phyloP scores from a whole-genome alignment of 35 echinoderm and acorn worm species.

The Heliocidaris tuberculata region DNA sequence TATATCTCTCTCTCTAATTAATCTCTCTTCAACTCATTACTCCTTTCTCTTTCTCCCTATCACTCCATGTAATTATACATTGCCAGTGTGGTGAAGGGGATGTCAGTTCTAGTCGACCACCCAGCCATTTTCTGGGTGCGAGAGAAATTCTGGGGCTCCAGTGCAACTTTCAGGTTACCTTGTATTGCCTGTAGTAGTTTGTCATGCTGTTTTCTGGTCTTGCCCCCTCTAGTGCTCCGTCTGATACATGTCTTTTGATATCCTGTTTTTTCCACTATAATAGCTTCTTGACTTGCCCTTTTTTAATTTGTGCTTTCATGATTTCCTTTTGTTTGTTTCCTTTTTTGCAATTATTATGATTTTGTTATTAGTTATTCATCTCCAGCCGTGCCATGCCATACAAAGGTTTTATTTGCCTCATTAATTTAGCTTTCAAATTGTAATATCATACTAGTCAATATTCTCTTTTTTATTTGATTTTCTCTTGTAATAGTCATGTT shows the following conservation, averaged over 20 bases:
- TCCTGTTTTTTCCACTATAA: neutral
- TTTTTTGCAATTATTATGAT: neutral
- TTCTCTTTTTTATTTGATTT: neutral
- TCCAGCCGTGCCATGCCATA: neutral
- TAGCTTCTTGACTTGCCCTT: neutral
- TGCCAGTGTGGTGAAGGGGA: conserved; percentile 79
- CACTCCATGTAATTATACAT: neutral
- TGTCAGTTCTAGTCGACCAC: conserved; percentile 76
- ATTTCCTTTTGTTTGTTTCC: too few species aligned
- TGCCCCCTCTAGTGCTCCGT: neutral
- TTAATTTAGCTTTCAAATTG: neutral
- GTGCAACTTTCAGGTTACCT: conserved; percentile 67
- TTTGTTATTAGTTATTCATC: neutral
- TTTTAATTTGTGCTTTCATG: neutral
- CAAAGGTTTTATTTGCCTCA: neutral
- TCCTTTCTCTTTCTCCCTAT: neutral
- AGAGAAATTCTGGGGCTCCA: conserved; percentile 86
- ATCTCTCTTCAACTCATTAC: neutral
- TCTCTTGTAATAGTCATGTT: neutral
- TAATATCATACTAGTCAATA: neutral
- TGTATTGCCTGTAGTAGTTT: neutral
- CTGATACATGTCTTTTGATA: neutral
- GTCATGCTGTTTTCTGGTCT: neutral
- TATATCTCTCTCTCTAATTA: neutral
- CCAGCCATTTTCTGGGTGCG: conserved; percentile 94